Conservation (phyloP, 2,888 invertebrate genomes). For the Philereme vetulata region DNA sequence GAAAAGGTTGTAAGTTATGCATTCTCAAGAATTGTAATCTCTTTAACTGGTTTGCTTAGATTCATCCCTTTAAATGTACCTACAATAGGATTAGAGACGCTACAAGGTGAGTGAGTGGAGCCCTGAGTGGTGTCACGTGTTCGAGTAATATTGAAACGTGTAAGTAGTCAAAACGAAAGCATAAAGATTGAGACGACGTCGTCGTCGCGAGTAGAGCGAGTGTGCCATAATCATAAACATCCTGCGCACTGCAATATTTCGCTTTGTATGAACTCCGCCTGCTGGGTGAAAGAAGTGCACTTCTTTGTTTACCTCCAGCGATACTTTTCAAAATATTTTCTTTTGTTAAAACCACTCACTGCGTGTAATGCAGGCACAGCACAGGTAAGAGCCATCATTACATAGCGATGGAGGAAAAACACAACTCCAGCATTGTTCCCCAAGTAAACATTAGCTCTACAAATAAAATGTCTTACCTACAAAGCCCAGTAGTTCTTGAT, state of each 20-base stretch:
- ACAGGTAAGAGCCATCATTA: constrained; percentile 41
- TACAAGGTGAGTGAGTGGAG: constrained; percentile 2
- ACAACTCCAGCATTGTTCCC: constrained; percentile 31
- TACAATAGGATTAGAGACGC: constrained; percentile 11
- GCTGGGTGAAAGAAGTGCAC: constrained; percentile 55
- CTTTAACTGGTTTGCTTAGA: constrained; percentile 34
- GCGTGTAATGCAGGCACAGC: constrained; percentile 57
- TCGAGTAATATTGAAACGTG: constrained; percentile 52
- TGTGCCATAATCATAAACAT: constrained; percentile 78
- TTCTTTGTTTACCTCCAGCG: constrained; percentile 77
- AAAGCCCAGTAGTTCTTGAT: background rate
- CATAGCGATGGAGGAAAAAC: constrained; percentile 35
- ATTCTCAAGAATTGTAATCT: constrained; percentile 40
- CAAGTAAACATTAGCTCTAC: constrained; percentile 31
- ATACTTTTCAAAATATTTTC: constrained; percentile 79
- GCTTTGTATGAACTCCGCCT: constrained; percentile 75
- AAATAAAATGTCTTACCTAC: constrained; percentile 23
- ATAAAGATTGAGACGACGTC: constrained; percentile 65
- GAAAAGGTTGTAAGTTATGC: constrained; percentile 53
- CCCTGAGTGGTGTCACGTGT: constrained; percentile 19
- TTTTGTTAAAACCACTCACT: constrained; percentile 76
- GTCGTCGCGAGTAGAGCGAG: constrained; percentile 56
- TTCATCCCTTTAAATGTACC: constrained; percentile 25
- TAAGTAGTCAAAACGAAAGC: constrained; percentile 59
- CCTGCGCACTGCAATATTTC: constrained; percentile 75